These are phyloP conservation scores for Aplysina aerophoba DNA, from an alignment of 37 sponge, comb jelly and placozoan species.

Conservation along the genomic window DNA sequence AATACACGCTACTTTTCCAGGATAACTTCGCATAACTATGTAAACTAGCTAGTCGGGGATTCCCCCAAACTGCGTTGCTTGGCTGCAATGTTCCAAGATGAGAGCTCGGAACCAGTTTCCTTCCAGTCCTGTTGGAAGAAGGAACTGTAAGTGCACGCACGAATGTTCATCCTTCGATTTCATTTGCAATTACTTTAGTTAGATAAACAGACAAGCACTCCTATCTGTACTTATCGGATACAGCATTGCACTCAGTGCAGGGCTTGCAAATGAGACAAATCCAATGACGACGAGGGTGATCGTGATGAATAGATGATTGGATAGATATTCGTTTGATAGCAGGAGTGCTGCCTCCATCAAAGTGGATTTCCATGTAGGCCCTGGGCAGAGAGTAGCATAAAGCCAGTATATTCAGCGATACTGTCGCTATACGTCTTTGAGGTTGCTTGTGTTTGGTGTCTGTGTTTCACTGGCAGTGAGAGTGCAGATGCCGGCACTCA, in stretches of 20 bases:
- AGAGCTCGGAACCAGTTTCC: neutral
- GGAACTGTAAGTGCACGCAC: slow-evolving; percentile 32
- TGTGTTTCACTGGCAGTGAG: slow-evolving; percentile 40
- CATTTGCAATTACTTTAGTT: neutral
- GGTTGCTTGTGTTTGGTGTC: neutral
- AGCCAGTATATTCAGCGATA: too few species aligned
- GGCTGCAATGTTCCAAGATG: slow-evolving; percentile 62
- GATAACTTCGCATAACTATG: neutral
- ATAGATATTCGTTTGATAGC: too few species aligned
- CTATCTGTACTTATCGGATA: neutral
- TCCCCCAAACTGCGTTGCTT: slow-evolving; percentile 3
- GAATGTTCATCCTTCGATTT: too few species aligned
- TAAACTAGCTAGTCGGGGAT: neutral
- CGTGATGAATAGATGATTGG: too few species aligned
- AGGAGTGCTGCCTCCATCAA: too few species aligned
- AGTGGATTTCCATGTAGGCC: too few species aligned
- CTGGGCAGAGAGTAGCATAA: too few species aligned
- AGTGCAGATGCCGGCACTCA: slow-evolving; percentile 44
- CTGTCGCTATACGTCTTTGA: too few species aligned
- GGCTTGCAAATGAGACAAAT: too few species aligned
- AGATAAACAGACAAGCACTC: neutral
- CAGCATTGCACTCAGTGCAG: too few species aligned
- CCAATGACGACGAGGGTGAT: too few species aligned
- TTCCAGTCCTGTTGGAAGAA: slow-evolving; percentile 60
- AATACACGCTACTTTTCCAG: neutral